Evolutionary conservation across 2,113 vertebrate genomes (phyloP), one percentile per base, ranked within the genome.

Genomic region (Phrynocephalus versicolor): DNA sequence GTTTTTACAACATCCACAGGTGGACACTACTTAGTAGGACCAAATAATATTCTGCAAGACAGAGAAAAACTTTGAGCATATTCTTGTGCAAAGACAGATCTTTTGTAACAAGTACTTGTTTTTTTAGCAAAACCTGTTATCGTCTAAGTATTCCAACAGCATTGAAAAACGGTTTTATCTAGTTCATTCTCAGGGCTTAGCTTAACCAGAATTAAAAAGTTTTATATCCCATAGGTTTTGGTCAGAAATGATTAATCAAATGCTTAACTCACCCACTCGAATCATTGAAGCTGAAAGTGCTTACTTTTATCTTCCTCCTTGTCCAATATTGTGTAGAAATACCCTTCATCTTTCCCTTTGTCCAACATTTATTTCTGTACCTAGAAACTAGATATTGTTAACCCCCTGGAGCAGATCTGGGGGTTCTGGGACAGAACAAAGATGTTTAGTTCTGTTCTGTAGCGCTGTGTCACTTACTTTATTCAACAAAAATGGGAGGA

Each of bases 11-110:
- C 45, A 51, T 51, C 45, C 45, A 51, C 45, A 51, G 45, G 45
- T 51, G 45, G 45, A 10, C 45, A 51, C 5, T 51, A 51, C 45
- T 51, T 51, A 51, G 45, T 10, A 51, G 45, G 45, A 10, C 45
- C 45, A 51, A 51, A 5, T 51, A 51, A 51, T 51, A 88, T 67
- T 14, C 30, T 35, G 25, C 39, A 76, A 75, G 33, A 83, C 0
- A 0, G 0, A 30, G 37, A 33, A 19, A 51, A 81, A 72, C 90
- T 81, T 85, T 65, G 25, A 57, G 37, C 55, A 45, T 64, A 39
- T 75, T n/a, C 10, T 51, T 51, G 45, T 51, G 45, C 13, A 79
- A 85, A 82, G 89, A 84, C 91, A 90, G 90, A 88, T 86, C 85
- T 86, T 89, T 92, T 86, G 67, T 81, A 81, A 45, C 73, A 85